Evolutionary conservation across 2,797 vertebrate genomes (phyloP).

Genomic region (Rhinoraja longicauda): DNA sequence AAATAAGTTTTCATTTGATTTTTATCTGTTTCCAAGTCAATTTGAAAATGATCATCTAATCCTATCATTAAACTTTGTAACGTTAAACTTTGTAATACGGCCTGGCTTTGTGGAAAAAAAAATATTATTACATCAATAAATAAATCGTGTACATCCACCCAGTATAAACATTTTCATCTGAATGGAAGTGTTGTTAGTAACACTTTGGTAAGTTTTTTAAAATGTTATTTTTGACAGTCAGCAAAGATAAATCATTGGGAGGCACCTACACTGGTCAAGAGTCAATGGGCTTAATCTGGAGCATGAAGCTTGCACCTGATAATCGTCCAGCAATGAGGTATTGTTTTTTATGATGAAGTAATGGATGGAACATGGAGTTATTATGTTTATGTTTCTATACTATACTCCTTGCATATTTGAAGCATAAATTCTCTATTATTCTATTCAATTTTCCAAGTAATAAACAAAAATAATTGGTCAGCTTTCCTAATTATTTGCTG

Average conservation of each 20-base stretch:
- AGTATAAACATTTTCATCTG: neutral
- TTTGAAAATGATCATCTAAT: neutral
- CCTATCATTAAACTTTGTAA: neutral
- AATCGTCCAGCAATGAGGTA: conserved; percentile 58
- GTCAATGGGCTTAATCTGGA: conserved; percentile 64
- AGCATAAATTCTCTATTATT: no score
- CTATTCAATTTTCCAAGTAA: no score
- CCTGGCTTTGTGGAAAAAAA: neutral
- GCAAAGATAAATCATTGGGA: conserved; percentile 54
- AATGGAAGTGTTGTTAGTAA: neutral
- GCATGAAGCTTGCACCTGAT: conserved; percentile 58
- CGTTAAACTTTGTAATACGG: neutral
- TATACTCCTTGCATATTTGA: no score
- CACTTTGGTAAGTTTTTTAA: neutral
- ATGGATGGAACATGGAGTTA: neutral
- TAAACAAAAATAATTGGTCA: no score
- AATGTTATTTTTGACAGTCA: conserved; percentile 47
- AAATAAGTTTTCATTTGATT: neutral
- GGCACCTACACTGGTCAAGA: conserved; percentile 60
- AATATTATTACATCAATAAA: neutral
- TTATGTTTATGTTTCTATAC: neutral
- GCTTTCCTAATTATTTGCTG: no score
- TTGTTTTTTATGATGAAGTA: neutral
- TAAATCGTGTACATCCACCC: neutral
- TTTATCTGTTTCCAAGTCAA: neutral